Base-by-base conservation (phyloP, 2,113 vertebrate genomes). In the Hyla sarda region DNA sequence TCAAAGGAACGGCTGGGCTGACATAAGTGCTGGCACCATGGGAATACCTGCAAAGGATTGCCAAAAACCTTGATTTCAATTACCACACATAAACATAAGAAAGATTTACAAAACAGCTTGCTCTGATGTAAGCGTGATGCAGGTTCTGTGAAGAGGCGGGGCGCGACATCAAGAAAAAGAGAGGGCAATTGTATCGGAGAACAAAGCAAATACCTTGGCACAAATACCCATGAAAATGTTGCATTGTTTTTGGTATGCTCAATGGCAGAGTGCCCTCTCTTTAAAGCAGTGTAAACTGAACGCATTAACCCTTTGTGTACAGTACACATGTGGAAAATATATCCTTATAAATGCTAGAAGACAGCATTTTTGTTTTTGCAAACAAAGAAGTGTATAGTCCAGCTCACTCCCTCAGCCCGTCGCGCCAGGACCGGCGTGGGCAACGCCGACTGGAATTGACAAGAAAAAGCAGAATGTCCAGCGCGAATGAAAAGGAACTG, bases 141-240 rank as follows among this genome's bases (percentile, higher is more conserved):
- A 69, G 37, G 28, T 85, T 67, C 17, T 62, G 50, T 79, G 76
- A 69, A 77, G 41, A 28, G 21, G 30, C 45, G 54, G 58, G n/a
- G 45, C 17, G 12, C 45, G 54, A 50, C 28, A 45, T 72, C 67
- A 48, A 52, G 32, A 13, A 78, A 62, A 56, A 62, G 50, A 78
- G 54, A 85, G 58, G 32, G 50, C 52, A 45, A 73, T 83, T 77
- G 71, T 65, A 65, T 84, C 65, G 73, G 16, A 65, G 54, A 77
- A 85, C 83, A 85, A 77, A 85, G 74, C 73, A 85, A 67, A 85
- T 28, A 85, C 48, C 16, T 79, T 79, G 60, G 75, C 83, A 79
- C 83, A 52, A 56, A 28, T 60, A 78, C 5, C 9, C 60, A 56
- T 85, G 13, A 54, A 83, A 79, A 37, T 32, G 50, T 32, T 75